Conservation (phyloP, 2,888 invertebrate genomes). For the Nomada ruficornis region DNA sequence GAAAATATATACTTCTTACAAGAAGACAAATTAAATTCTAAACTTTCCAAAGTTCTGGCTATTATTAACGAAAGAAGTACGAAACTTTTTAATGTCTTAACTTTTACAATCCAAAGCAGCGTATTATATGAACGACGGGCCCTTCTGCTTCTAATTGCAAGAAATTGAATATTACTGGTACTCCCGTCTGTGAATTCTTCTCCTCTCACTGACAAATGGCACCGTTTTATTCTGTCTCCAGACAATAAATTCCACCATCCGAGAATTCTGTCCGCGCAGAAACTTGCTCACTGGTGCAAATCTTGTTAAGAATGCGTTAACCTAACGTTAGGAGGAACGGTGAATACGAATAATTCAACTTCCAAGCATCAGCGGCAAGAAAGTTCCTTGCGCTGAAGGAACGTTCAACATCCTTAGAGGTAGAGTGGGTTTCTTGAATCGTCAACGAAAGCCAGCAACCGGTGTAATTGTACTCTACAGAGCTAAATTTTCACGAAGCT, state of each 20-base stretch:
- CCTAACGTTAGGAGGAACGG: conserved; percentile 2
- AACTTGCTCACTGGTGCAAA: conserved; percentile 6
- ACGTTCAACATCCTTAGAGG: background rate
- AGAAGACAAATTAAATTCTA: too few species aligned
- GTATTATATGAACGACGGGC: too few species aligned
- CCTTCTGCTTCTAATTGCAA: background rate
- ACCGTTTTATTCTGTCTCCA: background rate
- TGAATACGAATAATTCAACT: conserved; percentile 37
- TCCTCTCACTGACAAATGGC: background rate
- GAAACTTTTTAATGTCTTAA: too few species aligned
- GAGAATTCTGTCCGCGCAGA: background rate
- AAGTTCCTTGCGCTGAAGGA: conserved; percentile 2
- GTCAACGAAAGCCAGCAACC: background rate
- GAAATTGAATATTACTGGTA: background rate
- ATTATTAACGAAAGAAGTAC: too few species aligned
- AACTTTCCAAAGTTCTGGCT: too few species aligned
- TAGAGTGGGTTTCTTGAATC: background rate
- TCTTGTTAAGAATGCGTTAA: conserved; percentile 34
- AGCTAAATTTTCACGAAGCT: background rate
- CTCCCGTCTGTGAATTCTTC: background rate
- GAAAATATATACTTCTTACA: too few species aligned
- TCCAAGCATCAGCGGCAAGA: conserved; percentile 28
- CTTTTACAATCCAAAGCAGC: too few species aligned
- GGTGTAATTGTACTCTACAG: conserved; percentile 11
- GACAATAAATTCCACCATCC: background rate